phyloP scores from a whole-genome alignment of 2,888 invertebrate genomes.

The Tetropium fuscum region DNA sequence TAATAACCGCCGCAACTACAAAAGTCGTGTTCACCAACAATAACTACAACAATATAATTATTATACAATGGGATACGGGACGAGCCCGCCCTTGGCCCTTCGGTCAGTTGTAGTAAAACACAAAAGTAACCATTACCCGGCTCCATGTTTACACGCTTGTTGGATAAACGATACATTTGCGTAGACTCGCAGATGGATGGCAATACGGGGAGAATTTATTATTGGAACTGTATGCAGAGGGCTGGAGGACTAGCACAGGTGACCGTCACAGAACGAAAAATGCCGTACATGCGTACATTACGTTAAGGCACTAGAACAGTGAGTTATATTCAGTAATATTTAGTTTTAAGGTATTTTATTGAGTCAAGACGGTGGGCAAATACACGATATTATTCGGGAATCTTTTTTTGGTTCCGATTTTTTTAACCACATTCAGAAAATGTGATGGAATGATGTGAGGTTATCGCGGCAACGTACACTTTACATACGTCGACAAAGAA shows the following conservation, averaged over 20 bases:
- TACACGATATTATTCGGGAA: no score
- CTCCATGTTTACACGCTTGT: slow-evolving; percentile 14
- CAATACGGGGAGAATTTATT: slow-evolving; percentile 6
- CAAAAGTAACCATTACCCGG: slow-evolving; percentile 13
- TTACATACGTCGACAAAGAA: no score
- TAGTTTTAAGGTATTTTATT: no score
- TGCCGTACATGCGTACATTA: no score
- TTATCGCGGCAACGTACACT: no score
- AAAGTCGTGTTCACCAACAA: slow-evolving; percentile 18
- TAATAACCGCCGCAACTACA: slow-evolving; percentile 17
- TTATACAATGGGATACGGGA: slow-evolving; percentile 23
- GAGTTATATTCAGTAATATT: no score
- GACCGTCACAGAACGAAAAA: no score
- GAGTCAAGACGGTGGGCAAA: no score
- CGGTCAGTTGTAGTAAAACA: slow-evolving; percentile 12
- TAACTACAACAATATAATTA: slow-evolving; percentile 25
- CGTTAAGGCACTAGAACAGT: no score
- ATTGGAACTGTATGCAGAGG: background rate
- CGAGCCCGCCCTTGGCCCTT: slow-evolving; percentile 7
- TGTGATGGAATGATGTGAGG: no score
- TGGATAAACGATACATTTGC: slow-evolving; percentile 7
- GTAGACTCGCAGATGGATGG: background rate
- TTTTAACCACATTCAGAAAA: no score
- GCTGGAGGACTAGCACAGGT: background rate
- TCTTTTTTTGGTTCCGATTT: no score